Base-by-base conservation (phyloP, 2,888 invertebrate genomes). In the Melanophora roralis region DNA sequence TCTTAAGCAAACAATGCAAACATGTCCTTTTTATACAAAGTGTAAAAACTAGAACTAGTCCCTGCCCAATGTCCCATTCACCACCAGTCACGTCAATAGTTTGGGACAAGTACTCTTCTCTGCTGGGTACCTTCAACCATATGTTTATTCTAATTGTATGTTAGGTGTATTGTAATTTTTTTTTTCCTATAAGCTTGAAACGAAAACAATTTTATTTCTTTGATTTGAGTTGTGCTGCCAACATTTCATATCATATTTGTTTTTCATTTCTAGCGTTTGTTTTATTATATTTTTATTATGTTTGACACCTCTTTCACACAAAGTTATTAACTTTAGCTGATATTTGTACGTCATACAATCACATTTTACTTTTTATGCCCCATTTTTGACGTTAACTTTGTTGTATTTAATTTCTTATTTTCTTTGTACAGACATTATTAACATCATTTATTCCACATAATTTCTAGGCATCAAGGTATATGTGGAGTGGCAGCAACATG, bases 221-320 rank as follows among this genome's bases (percentile, higher is more conserved):
- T 53, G 38, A 38, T 43, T 62, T 53, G 38, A 38, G 21, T 69
- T 65, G 59, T 36, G 38, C 71, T 75, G 75, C 65, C 79, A 79
- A 75, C 79, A 60, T 47, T 79, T 79, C 75, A 79, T 75, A 71
- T 75, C 74, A 79, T 79, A 74, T 79, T 71, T 79, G 75, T 47
- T 79, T 79, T 79, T 75, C 75, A 75, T 71, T 79, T 75, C 62
- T 47, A 40, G 47, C 67, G 59, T 45, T 67, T 53, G 47, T 72
- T 81, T 59, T 74, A 81, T 78, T 71, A 64, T 78, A 71, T 43
- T 81, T 81, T 81, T 82, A 82, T 82, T 82, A 79, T 23, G 59
- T 78, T 81, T 78, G 82, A 68, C 82, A 81, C 45, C 78, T 81
- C 76, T 69, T 77, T 79, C 59, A 71, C 73, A 74, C 74, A 74